Conservation (phyloP, 2,888 invertebrate species). For the Gnatocerus cornutus region DNA sequence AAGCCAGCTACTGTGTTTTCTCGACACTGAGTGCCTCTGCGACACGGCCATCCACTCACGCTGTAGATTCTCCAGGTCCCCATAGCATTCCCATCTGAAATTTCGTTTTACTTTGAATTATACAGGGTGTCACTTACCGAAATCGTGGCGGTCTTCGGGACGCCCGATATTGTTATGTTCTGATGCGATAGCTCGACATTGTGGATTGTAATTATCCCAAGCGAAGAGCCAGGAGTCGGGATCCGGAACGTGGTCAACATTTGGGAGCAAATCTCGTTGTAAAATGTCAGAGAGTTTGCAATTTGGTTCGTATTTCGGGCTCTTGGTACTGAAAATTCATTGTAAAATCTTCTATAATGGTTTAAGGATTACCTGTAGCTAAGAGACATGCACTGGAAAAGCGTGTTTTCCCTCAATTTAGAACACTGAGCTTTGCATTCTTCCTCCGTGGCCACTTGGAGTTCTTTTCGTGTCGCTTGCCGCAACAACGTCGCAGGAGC, state of each 20-base stretch:
- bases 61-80: conserved; percentile 82
- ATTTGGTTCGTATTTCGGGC: conserved; percentile 71
- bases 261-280: conserved; percentile 82
- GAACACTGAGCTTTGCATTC: conserved; percentile 83
- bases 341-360: conserved; percentile 7
- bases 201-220: conserved; percentile 85
- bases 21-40: conserved; percentile 78
- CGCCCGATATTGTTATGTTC: conserved; percentile 50
- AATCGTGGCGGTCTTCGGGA: conserved; percentile 49
- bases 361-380: conserved; percentile 77
- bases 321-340: conserved; percentile 57
- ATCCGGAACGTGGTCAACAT: conserved; percentile 82
- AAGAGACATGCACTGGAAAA: conserved; percentile 84
- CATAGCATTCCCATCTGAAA: conserved; percentile 59
- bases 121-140: conserved; percentile 37
- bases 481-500: conserved; percentile 82
- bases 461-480: conserved; percentile 77
- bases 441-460: conserved; percentile 78
- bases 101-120: not conserved
- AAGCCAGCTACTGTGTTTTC: conserved; percentile 85
- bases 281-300: conserved; percentile 87
- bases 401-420: conserved; percentile 72
- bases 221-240: conserved; percentile 83
- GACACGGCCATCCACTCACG: conserved; percentile 87
- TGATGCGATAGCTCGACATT: conserved; percentile 73